phyloP scores from a whole-genome alignment of 1,140 invertebrate species.

The Brachionus rotundiformis region DNA sequence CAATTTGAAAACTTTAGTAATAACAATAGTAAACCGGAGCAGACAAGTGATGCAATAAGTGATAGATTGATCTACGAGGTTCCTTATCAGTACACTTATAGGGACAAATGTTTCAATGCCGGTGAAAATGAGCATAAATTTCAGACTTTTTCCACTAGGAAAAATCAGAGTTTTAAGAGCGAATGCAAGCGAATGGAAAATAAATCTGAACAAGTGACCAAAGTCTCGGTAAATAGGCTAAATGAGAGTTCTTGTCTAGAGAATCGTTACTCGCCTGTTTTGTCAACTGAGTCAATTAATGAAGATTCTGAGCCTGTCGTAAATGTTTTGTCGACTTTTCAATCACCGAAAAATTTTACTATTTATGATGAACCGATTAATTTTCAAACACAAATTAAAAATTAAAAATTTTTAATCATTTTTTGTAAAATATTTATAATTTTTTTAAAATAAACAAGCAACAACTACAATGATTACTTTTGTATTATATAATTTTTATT shows the following conservation, averaged over 20 bases:
- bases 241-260: not conserved
- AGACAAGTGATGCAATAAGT: not conserved
- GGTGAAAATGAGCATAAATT: not conserved
- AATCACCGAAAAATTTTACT: not conserved
- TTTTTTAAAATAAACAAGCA: not conserved
- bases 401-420: not conserved
- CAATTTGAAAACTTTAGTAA: constrained; percentile 21
- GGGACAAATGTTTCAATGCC: not conserved
- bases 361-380: not conserved
- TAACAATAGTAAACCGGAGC: not conserved
- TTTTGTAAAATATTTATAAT: not conserved
- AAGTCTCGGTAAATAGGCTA: not conserved
- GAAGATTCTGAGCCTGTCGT: not conserved
- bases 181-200: not conserved
- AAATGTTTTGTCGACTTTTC: constrained; percentile 5
- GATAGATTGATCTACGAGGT: not conserved
- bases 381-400: not conserved
- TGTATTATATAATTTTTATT: too few relatives aligned
- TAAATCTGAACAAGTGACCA: not conserved
- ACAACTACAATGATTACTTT: too few relatives aligned
- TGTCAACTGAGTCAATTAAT: not conserved
- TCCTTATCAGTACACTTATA: not conserved
- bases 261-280: not conserved
- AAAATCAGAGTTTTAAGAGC: not conserved
- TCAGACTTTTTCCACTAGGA: not conserved